phyloP scores from a whole-genome alignment of 1,140 invertebrate genomes.

The Scaptodrosophila lebanonensis region DNA sequence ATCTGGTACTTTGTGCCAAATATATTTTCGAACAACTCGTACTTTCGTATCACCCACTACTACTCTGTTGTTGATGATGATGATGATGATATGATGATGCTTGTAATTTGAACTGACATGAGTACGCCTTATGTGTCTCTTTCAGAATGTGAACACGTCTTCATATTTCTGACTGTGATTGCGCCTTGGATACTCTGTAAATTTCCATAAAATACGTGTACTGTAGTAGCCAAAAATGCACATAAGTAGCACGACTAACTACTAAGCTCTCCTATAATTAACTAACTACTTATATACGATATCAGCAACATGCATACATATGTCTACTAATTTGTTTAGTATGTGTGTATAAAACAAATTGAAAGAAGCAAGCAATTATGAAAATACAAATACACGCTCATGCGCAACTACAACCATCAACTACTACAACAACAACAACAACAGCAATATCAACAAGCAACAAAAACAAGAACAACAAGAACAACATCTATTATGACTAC shows the following conservation, averaged over 20 bases:
- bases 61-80: slow-evolving; percentile 66
- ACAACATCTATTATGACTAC: slow-evolving; percentile 19
- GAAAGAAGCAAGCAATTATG: not conserved
- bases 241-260: slow-evolving; percentile 27
- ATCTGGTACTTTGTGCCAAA: not conserved
- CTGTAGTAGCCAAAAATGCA: slow-evolving; percentile 35
- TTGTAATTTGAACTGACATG: slow-evolving; percentile 70
- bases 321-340: slow-evolving; percentile 24
- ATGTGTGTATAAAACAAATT: slow-evolving; percentile 42
- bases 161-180: slow-evolving; percentile 77
- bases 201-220: slow-evolving; percentile 50
- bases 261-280: slow-evolving; percentile 55
- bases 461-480: slow-evolving; percentile 16
- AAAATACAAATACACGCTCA: not conserved
- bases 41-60: too few species aligned
- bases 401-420: not conserved
- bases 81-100: too few species aligned
- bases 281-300: slow-evolving; percentile 30
- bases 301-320: too few species aligned
- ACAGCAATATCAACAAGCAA: slow-evolving; percentile 32
- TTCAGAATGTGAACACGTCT: slow-evolving; percentile 76
- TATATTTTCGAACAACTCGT: too few species aligned
- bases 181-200: slow-evolving; percentile 75
- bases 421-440: slow-evolving; percentile 57
- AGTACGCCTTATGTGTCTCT: slow-evolving; percentile 76